These are phyloP conservation scores for Drosophila mulleri DNA, from an alignment of 2,888 invertebrate genomes.

Conservation along the genomic window DNA sequence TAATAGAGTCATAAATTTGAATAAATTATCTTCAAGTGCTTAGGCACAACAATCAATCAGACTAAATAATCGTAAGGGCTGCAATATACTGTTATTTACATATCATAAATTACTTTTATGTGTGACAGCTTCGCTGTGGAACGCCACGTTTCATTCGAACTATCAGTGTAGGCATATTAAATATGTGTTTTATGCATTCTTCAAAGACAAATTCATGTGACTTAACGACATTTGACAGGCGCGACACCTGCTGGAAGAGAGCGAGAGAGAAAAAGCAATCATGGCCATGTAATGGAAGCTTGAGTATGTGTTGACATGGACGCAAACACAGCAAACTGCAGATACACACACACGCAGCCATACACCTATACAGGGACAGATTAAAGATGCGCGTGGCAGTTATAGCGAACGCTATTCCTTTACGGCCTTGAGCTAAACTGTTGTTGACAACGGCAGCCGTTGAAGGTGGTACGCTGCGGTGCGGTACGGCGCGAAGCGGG, in stretches of 20 bases:
- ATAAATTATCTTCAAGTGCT: too few species aligned
- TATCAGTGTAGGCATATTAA: slow-evolving; percentile 42
- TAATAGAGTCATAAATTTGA: too few species aligned
- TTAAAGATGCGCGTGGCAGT: slow-evolving; percentile 59
- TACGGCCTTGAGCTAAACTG: slow-evolving; percentile 79
- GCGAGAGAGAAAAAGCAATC: slow-evolving; percentile 63
- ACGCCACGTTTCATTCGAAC: slow-evolving; percentile 36
- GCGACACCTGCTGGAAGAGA: slow-evolving; percentile 55
- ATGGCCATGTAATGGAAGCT: slow-evolving; percentile 78
- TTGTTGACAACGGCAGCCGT: slow-evolving; percentile 72
- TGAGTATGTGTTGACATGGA: slow-evolving; percentile 76
- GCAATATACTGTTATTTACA: not conserved
- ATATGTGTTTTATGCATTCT: slow-evolving; percentile 46
- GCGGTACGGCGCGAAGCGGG: slow-evolving; percentile 23
- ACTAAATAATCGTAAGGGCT: not conserved
- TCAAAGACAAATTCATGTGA: slow-evolving; percentile 59
- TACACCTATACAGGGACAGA: slow-evolving; percentile 23
- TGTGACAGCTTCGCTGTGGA: not conserved
- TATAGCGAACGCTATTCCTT: slow-evolving; percentile 63
- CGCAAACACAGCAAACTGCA: slow-evolving; percentile 45
- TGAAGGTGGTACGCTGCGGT: slow-evolving; percentile 22
- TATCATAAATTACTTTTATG: not conserved
- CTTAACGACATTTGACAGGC: slow-evolving; percentile 61
- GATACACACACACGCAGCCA: slow-evolving; percentile 27
- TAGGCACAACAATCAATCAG: not conserved